Evolutionary conservation across 2,888 invertebrate species (phyloP), one percentile per base, ranked within the genome.

Genomic region (Drosophila lutescens): DNA sequence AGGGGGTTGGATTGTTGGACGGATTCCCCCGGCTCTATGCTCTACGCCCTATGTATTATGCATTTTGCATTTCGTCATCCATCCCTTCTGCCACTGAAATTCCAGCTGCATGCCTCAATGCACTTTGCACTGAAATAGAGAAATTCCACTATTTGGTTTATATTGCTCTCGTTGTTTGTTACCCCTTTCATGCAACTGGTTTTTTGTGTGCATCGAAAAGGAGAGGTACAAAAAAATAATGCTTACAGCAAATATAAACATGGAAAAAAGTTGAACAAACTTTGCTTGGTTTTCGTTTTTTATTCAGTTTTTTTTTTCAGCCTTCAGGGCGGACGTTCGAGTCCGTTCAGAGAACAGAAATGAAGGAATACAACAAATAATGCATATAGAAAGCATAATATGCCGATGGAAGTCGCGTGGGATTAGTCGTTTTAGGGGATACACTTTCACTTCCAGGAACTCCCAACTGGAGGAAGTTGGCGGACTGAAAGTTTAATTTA

Each of bases 111-210:
- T 74, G 87, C 81, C 79, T 76, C 71, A 86, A 80, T 82, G 84
- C 81, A 86, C 86, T 84, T 86, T 84, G 50, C 81, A 53, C 83
- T 58, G 61, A 51, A 73, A 83, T 66, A 62, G 68, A 74, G 65
- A 71, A 76, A 80, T 66, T 63, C 74, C 60, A 72, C 68, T 80
- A 71, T 78, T 86, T 70, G 75, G 34, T 40, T 81, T 63, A 54
- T 67, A 47, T 66, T 53, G 49, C 47, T 20, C 20, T 4, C 36
- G 55, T 60, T 58, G 50, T 59, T 44, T 61, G 55, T 60, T 74
- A 65, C 70, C 76, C 56, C 53, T 67, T 87, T 74, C 50, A 67
- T 79, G 88, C 88, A 87, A 87, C 82, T 85, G 88, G 88, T 82
- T 87, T 81, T 81, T 73, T 54, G 54, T 67, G 44, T 50, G 63